These are phyloP conservation scores for Psammodynastes pulverulentus DNA, from an alignment of 2,113 vertebrate species.

Conservation along the genomic window DNA sequence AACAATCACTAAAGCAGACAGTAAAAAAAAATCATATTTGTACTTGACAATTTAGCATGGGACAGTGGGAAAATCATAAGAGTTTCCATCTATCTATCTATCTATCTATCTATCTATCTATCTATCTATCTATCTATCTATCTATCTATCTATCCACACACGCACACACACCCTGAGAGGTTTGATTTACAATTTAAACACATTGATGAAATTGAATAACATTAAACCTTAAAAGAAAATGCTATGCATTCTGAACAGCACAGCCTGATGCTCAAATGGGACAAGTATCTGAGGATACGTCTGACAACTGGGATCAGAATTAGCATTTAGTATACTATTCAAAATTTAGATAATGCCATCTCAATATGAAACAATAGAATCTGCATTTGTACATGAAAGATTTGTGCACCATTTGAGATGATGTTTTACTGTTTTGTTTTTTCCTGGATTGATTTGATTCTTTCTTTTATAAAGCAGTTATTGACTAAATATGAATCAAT, in stretches of 20 bases:
- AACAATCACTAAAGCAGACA: not conserved
- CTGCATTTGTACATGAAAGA: not conserved
- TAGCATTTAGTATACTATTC: not conserved
- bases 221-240: not conserved
- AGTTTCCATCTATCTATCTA: no score
- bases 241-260: not conserved
- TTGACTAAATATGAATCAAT: not conserved
- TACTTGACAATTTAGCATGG: not conserved
- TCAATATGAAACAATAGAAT: not conserved
- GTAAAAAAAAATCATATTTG: not conserved
- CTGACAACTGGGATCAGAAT: not conserved
- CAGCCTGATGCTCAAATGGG: not conserved
- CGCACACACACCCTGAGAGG: not conserved
- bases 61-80: not conserved
- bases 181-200: not conserved
- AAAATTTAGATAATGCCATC: not conserved
- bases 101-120: no score
- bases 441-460: slow-evolving; percentile 34
- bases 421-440: slow-evolving; percentile 28
- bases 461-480: slow-evolving; percentile 16
- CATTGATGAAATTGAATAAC: not conserved
- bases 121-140: no score
- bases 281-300: not conserved
- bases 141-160: no score
- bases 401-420: slow-evolving; percentile 6